These are phyloP conservation scores for Listronotus oregonensis DNA, from an alignment of 1,140 invertebrate genomes.

Conservation along the genomic window DNA sequence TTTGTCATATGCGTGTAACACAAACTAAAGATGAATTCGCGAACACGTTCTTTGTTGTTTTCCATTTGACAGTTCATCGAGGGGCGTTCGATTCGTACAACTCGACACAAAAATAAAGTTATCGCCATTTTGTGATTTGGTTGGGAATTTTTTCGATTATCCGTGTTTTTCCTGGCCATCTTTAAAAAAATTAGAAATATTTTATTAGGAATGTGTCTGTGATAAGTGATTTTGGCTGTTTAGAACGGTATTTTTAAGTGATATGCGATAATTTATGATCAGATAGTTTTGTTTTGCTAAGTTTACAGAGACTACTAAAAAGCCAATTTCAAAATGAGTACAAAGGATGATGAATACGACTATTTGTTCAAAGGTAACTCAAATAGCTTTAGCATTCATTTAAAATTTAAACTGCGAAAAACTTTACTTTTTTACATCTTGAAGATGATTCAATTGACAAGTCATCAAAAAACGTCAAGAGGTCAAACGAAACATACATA, in stretches of 20 bases:
- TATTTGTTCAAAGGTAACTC: constrained; percentile 99
- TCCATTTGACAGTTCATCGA: constrained; percentile 38
- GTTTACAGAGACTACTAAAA: constrained; percentile 18
- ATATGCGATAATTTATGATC: constrained; percentile 45
- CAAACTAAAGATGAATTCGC: background rate
- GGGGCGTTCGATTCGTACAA: constrained; percentile 46
- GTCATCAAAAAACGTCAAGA: constrained; percentile 41
- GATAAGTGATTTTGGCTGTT: constrained; percentile 47
- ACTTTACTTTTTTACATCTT: constrained; percentile 22
- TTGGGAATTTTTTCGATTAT: constrained; percentile 21
- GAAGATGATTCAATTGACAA: constrained; percentile 43
- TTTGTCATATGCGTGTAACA: background rate
- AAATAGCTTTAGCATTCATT: background rate
- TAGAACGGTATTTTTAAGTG: constrained; percentile 46
- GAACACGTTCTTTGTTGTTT: constrained; percentile 5
- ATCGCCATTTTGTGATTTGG: constrained; percentile 50
- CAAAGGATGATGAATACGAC: constrained; percentile 99
- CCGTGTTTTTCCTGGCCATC: constrained; percentile 37
- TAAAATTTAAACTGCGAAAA: background rate
- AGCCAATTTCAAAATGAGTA: constrained; percentile 74
- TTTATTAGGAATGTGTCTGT: constrained; percentile 52
- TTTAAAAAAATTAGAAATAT: constrained; percentile 40
- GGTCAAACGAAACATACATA: too few relatives aligned
- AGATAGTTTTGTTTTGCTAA: constrained; percentile 33
- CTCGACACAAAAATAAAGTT: constrained; percentile 44